A percentile compares a stretch with the other conserved stretches of the same genome.
phyloP scores from a whole-genome alignment of 1,140 invertebrate genomes.

The Musca domestica region DNA sequence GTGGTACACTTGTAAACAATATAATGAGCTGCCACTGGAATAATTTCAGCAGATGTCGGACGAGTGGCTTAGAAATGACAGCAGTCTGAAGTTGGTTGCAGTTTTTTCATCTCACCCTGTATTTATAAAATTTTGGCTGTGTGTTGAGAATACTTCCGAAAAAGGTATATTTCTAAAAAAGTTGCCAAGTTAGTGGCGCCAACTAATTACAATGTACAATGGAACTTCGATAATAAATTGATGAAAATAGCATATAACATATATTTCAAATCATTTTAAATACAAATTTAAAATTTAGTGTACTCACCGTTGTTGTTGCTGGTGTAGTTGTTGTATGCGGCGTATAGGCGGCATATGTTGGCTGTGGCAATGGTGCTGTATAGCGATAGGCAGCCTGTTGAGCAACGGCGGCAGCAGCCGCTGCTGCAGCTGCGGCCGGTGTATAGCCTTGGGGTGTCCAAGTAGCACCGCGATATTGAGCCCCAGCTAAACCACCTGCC shows the following conservation, averaged over 20 bases:
- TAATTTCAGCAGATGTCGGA: too few species aligned
- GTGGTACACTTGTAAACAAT: too few species aligned
- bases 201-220: too few species aligned
- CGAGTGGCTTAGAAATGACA: too few species aligned
- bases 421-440: constrained; percentile 44
- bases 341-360: constrained; percentile 52
- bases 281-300: neutral
- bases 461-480: constrained; percentile 51
- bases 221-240: neutral
- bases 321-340: constrained; percentile 51
- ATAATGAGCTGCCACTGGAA: too few species aligned
- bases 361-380: constrained; percentile 51
- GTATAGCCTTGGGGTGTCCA: constrained; percentile 53
- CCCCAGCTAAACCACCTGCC: constrained; percentile 50
- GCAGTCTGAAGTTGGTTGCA: too few species aligned
- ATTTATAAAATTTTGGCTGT: too few species aligned
- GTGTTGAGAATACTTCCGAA: too few species aligned
- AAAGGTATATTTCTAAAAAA: too few species aligned
- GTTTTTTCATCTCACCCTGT: too few species aligned
- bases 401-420: constrained; percentile 44
- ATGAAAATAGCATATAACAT: neutral
- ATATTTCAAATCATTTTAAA: neutral
- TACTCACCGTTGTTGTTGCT: constrained; percentile 52
- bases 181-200: too few species aligned
- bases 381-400: constrained; percentile 52